Conservation (phyloP, 2,888 invertebrate species). For the Xylocampa areola region DNA sequence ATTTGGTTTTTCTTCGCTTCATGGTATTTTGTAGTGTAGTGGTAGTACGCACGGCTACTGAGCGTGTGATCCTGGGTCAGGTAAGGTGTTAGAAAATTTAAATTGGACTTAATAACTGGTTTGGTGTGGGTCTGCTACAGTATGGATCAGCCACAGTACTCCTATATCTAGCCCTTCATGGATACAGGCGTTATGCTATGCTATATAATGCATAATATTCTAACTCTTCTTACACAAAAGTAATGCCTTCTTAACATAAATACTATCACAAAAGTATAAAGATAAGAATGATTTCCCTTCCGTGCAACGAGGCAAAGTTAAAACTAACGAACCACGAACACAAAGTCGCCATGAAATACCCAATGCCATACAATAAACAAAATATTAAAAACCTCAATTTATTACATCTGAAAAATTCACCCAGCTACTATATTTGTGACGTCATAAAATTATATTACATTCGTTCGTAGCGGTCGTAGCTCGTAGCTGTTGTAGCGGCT, state of each 20-base stretch:
- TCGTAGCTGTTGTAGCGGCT: slow-evolving; percentile 65
- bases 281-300: background rate
- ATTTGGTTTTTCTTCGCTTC: background rate
- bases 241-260: no score
- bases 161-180: no score
- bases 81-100: no score
- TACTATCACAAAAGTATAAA: background rate
- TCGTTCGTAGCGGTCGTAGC: slow-evolving; percentile 57
- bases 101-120: no score
- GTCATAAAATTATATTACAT: slow-evolving; percentile 61
- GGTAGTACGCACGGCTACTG: no score
- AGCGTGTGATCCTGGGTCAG: no score
- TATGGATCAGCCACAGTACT: no score
- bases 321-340: background rate
- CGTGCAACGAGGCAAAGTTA: background rate
- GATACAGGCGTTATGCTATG: no score
- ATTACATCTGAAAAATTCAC: slow-evolving; percentile 57
- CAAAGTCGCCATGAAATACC: background rate
- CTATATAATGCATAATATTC: no score
- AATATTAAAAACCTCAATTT: slow-evolving; percentile 45
- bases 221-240: no score
- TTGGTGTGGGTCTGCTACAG: no score
- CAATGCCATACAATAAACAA: slow-evolving; percentile 28
- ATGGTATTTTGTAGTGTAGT: background rate
- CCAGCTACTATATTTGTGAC: slow-evolving; percentile 58